phyloP scores from a whole-genome alignment of 1,140 invertebrate species.

The Lamellibrachia luymesi region DNA sequence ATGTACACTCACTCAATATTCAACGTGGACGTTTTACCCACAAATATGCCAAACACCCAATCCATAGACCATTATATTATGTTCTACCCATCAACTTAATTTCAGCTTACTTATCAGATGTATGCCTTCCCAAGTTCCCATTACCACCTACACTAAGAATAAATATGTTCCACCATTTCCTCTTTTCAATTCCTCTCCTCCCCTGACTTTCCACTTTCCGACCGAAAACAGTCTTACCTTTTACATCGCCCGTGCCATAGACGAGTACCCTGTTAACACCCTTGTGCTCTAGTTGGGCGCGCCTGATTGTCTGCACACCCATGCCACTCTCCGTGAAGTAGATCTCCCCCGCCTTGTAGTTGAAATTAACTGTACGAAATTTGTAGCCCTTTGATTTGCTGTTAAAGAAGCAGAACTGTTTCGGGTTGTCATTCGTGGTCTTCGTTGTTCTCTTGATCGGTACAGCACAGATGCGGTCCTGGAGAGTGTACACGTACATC shows the following conservation, averaged over 20 bases:
- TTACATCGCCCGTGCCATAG: constrained; percentile 4
- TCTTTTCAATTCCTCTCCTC: background rate
- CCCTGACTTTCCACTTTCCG: background rate
- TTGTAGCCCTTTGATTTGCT: background rate
- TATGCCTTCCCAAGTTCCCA: no score
- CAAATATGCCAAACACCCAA: no score
- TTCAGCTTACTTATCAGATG: no score
- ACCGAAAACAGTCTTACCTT: background rate
- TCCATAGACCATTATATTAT: no score
- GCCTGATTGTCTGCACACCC: constrained; percentile 9
- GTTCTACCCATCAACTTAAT: no score
- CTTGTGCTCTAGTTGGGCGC: constrained; percentile 4
- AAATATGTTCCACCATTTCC: no score
- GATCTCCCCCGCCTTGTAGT: constrained; percentile 17
- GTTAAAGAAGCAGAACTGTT: constrained; percentile 15
- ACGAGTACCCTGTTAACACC: constrained; percentile 4
- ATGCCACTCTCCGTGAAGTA: constrained; percentile 18
- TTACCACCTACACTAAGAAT: no score
- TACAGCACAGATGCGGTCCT: background rate
- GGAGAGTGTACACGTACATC: background rate
- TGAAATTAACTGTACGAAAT: constrained; percentile 17
- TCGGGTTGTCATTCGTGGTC: background rate
- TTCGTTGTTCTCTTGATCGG: background rate
- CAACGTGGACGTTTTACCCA: background rate
- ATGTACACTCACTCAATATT: background rate